Base-by-base conservation (phyloP, 2,888 invertebrate genomes). In the Cheiracanthium punctorium region DNA sequence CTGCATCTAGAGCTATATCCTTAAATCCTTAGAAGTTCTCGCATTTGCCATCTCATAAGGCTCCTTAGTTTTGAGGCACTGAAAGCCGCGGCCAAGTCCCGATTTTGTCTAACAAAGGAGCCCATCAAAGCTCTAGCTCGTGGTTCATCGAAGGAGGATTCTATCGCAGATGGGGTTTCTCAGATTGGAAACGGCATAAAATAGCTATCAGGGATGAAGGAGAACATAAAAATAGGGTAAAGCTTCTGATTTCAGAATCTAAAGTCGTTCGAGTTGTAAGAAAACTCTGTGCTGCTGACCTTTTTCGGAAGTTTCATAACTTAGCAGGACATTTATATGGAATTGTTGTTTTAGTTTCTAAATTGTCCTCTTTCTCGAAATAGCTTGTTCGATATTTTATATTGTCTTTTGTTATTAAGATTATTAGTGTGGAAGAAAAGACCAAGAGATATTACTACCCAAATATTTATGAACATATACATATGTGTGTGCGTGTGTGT, bases 181-280 rank as follows among this genome's bases (percentile, higher is more conserved):
- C 70, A 82, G 75, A 82, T 82, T 82, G 82, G 82, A 75, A 82
- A 82, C 43, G 70, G 82, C 82, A 82, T 82, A 82, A 82, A 82
- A 82, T 82, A 69, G 64, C 82, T 74, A 82, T 82, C 69, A 28
- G 52, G 58, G 64, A 70, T 75, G 75, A 82, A 37, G 37, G 43
- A 24, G 82, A 65, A 64, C 72, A 80, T 80, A 80, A 80, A 80
- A 80, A 71, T 80, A 64, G 70, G 64, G 41, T 72, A 80, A 64
- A 29, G 29, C 70, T 41, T 20, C 64, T 30, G 67, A 67, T 17
- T 29, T 20, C 17, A 17, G 24, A 70, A 67, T 67, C 43, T 48
- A 67, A 76, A 67, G 41, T n/a, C 30, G 30, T 28, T 10, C 20
- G 32, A 67, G 32, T 37, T 65, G 10, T 8, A 24, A 64, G n/a